Evolutionary conservation across 2,888 invertebrate genomes (phyloP), one percentile per base, ranked within the genome.

Genomic region (Boloria euphrosyne): DNA sequence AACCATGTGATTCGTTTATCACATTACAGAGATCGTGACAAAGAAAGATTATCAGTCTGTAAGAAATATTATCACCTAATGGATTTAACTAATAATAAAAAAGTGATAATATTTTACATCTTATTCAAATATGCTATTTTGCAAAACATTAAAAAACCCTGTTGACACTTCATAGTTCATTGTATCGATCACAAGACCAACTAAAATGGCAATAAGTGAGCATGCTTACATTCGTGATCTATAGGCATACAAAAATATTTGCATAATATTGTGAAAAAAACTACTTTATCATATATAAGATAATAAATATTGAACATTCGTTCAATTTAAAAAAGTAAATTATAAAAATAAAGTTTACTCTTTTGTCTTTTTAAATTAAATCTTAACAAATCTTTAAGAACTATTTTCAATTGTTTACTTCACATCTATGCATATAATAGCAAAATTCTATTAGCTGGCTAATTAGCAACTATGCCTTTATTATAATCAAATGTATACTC

Each of bases 1-100:
- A 71, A 71, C 72, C 86, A 85, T 87, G 87, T 88, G 87, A 89
- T 84, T 73, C 69, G 74, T 80, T 88, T 86, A 87, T 87, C 87
- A 83, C 80, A 80, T 79, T 77, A 78, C 71, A 65, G 73, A 80
- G 79, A 83, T 85, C 84, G 83, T 88, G 86, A 85, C 85, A 82
- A 80, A 77, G 72, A 74, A 66, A 87, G 81, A 86, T 88, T 84
- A 87, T 81, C 81, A 75, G 71, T 76, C 71, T 73, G 67, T 75
- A 73, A 66, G 67, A 50, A 68, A 55, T 58, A 71, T 71, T 67
- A 74, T 71, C 73, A 75, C 78, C 77, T 80, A 79, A 73, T 66
- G 70, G 66, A 66, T 69, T 75, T 51, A 62, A 55, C 46, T 31
- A 52, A 66, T 43, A 63, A 60, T 55, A 62, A 49, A 55, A 22